These are phyloP conservation scores for Leptogaster cylindrica DNA, from an alignment of 2,888 invertebrate genomes.

Conservation along the genomic window DNA sequence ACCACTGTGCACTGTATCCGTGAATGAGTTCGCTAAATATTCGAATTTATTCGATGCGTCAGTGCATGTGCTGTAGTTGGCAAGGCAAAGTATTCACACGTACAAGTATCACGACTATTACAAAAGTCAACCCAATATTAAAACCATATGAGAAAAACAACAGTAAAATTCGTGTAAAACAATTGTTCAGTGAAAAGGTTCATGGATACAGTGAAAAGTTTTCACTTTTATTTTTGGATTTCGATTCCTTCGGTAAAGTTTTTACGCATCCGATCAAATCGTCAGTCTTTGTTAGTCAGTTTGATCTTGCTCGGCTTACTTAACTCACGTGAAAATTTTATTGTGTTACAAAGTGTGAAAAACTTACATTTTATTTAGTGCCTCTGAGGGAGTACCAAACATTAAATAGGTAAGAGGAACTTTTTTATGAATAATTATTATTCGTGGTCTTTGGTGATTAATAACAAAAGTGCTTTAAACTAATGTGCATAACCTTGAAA, in stretches of 20 bases:
- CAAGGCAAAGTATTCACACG: too few species aligned
- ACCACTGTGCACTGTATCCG: too few species aligned
- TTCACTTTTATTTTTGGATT: conserved; percentile 2
- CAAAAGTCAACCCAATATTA: too few species aligned
- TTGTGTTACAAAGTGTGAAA: background rate
- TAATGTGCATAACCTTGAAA: background rate
- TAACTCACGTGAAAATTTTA: conserved; percentile 1
- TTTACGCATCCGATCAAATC: conserved; percentile 6
- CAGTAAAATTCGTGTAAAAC: background rate
- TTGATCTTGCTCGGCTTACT: background rate
- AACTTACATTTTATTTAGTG: background rate
- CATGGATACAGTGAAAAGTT: too few species aligned
- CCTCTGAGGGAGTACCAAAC: background rate
- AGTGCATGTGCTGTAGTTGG: too few species aligned
- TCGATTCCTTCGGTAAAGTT: background rate
- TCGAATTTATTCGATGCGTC: too few species aligned
- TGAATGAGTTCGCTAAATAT: too few species aligned
- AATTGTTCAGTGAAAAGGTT: background rate
- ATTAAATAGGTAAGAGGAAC: conserved; percentile 1
- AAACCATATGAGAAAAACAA: too few species aligned
- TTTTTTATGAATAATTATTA: background rate
- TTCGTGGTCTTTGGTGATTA: background rate
- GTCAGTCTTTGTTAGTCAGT: conserved; percentile 1
- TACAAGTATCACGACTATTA: too few species aligned
- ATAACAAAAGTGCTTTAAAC: conserved; percentile 1